Base-by-base conservation (phyloP, 2,888 invertebrate species). In the Drosophila acutilabella region DNA sequence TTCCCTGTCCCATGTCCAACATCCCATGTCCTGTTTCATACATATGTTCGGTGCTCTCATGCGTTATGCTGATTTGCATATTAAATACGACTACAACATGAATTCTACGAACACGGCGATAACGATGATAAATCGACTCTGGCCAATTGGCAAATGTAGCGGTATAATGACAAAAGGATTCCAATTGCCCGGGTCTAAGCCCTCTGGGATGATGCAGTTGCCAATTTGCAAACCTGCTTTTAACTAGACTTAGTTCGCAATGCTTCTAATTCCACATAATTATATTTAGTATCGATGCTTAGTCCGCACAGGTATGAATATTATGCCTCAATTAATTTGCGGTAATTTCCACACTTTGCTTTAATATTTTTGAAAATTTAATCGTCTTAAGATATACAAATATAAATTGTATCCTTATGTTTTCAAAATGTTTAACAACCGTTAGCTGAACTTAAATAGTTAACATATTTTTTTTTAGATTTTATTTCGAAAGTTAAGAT, bases 11-110 rank as follows among this genome's bases (percentile, higher is more conserved):
- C 23, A 0, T 1, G 6, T 23, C n/a, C n/a, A n/a, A n/a, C n/a
- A n/a, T n/a, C n/a, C n/a, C 23, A 6, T 23, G 80, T 80, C 71
- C 76, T 71, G 77, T 71, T 80, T 71, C 77, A 77, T 77, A 77
- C 77, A 77, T 77, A 77, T 77, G 77, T 78, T 78, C 68, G 77
- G 33, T 77, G 71, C 80, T 59, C 77, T 76, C 68, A 80, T 62
- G 80, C 80, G 80, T 72, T 77, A 72, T 68, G 67, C 62, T 77
- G 80, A 78, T 78, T 78, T 78, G 80, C 78, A 78, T 80, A 80
- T 80, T 65, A 74, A 78, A 69, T 53, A 62, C 56, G 67, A 52
- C 53, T 50, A 16, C 36, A 45, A 64, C 64, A 67, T 47, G 62
- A 57, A 47, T 52, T 30, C 18, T 56, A 51, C 41, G 52, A 66